phyloP scores from a whole-genome alignment of 2,888 invertebrate genomes.

The Scaeva pyrastri region DNA sequence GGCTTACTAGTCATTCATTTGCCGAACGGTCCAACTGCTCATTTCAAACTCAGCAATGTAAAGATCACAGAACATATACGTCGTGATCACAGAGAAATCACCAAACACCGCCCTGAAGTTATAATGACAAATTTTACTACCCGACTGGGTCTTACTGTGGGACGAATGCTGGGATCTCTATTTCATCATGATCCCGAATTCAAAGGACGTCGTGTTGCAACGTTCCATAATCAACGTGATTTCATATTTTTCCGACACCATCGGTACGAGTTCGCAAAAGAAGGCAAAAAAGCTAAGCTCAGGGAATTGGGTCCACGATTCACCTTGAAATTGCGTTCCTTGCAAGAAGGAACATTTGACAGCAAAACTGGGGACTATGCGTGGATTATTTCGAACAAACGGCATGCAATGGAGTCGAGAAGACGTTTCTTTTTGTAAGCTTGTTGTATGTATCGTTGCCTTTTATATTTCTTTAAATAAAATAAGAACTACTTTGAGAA shows the following conservation, averaged over 20 bases:
- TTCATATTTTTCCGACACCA: conserved; percentile 99
- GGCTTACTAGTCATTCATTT: conserved; percentile 96
- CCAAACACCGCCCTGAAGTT: conserved; percentile 96
- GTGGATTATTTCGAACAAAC: conserved; percentile 95
- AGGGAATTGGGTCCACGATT: conserved; percentile 99
- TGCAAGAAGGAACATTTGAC: conserved; percentile 99
- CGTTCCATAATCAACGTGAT: conserved; percentile 99
- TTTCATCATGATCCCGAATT: conserved; percentile 99
- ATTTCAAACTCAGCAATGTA: conserved; percentile 97
- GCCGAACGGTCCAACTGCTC: conserved; percentile 98
- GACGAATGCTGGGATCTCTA: conserved; percentile 95
- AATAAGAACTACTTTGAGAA: conserved; percentile 13
- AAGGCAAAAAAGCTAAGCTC: conserved; percentile 89
- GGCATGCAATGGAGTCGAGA: conserved; percentile 97
- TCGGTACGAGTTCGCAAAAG: conserved; percentile 95
- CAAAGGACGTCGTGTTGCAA: conserved; percentile 95
- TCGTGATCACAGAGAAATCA: conserved; percentile 91
- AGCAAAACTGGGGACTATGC: conserved; percentile 98
- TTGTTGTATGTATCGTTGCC: neutral
- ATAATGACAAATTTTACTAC: conserved; percentile 98
- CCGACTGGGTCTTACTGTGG: conserved; percentile 94
- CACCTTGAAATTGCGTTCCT: conserved; percentile 94
- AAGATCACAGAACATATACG: conserved; percentile 94
- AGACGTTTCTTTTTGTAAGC: conserved; percentile 95
- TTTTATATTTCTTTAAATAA: conserved; percentile 51